Evolutionary conservation across 2,797 vertebrate genomes (phyloP).

Genomic region (Melopsittacus undulatus): DNA sequence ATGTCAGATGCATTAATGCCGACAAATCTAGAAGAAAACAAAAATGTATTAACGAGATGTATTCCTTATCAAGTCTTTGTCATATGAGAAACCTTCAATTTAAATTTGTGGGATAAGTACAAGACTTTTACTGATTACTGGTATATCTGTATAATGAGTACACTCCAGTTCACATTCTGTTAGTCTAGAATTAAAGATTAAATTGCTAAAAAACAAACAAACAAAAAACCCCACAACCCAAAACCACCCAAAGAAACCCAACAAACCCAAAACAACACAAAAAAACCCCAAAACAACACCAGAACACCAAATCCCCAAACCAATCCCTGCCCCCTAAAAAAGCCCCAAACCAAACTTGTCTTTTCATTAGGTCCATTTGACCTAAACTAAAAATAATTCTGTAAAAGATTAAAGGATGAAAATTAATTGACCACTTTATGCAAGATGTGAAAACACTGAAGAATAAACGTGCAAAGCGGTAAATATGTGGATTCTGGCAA

Average conservation of each 20-base stretch:
- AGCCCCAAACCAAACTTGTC: background rate
- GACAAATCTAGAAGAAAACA: conserved; percentile 86
- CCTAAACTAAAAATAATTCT: conserved; percentile 18
- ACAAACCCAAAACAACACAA: background rate
- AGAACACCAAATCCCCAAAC: background rate
- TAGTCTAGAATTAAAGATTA: background rate
- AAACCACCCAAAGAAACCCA: background rate
- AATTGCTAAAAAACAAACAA: background rate
- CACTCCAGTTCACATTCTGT: background rate
- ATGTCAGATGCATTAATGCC: conserved; percentile 96
- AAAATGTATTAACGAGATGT: conserved; percentile 44
- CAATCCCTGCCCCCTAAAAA: background rate
- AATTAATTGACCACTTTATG: conserved; percentile 18
- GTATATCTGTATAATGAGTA: background rate
- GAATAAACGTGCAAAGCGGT: conserved; percentile 54
- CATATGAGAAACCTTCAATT: background rate
- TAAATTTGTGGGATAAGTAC: background rate
- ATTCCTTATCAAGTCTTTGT: background rate
- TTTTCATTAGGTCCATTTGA: background rate
- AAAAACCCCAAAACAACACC: background rate
- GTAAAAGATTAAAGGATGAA: background rate
- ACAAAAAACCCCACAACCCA: background rate
- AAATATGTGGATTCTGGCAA: conserved; percentile 76
- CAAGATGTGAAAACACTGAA: conserved; percentile 31
- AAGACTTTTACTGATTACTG: background rate